Evolutionary conservation across 2,797 vertebrate species (phyloP), one percentile per base, ranked within the genome.

Genomic region (Molothrus aeneus): DNA sequence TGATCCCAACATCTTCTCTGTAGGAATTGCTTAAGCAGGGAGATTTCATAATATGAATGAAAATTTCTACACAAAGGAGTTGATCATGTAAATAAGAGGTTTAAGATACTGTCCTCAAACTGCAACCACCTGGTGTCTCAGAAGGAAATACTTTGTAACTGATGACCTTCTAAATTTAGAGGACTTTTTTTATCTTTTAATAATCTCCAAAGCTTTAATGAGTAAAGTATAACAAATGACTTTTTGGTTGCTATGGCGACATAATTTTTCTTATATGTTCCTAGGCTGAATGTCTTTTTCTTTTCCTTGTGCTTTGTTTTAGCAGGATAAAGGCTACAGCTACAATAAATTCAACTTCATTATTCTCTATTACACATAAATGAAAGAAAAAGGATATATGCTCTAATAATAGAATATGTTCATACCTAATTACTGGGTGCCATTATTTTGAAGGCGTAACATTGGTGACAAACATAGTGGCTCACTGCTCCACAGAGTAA

Each of bases 181-280:
- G 32, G 24, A 26, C 40, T 92, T 90, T 70, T 60, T 79, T 47
- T 38, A 19, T 51, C 38, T 94, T 88, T 69, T 63, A 69, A 68
- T 92, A 69, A 92, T 77, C 51, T 89, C 81, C 51, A 92, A 10
- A 66, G 48, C 8, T 80, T 25, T 96, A 96, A 97, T 91, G 83
- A 97, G 22, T 65, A 79, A 96, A 95, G 77, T 68, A 74, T 73
- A 96, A 90, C 65, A 97, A 97, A 93, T 87, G 34, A 79, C 77
- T 93, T 75, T 90, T 94, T 70, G 9, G 96, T 97, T 97, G 75
- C 92, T 93, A 97, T 94, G 96, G 97, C 2, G 56, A 97, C 78
- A 50, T 90, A 38, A 70, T 92, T 96, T 87, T 88, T 90, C 78
- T 88, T 93, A 86, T 19, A 53, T 91, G 43, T 86, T 95, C 54